Conservation (phyloP, 2,888 invertebrate genomes). For the Tachystola acroxantha region DNA sequence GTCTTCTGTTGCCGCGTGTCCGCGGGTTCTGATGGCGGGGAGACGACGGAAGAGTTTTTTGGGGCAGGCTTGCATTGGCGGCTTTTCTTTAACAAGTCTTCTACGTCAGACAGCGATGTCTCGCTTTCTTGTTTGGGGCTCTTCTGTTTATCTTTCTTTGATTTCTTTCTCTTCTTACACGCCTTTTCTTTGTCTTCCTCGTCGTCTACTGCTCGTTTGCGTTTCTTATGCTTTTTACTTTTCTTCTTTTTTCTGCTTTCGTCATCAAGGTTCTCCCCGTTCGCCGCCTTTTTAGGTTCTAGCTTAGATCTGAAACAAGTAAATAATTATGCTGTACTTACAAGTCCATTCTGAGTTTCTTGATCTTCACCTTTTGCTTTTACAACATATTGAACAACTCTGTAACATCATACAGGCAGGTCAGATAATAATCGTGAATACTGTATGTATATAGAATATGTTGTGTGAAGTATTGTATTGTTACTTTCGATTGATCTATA, state of each 20-base stretch:
- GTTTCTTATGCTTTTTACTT: conserved; percentile 82
- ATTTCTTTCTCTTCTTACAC: conserved; percentile 76
- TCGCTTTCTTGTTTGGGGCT: conserved; percentile 57
- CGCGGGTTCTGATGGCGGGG: conserved; percentile 25
- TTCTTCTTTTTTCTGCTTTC: conserved; percentile 71
- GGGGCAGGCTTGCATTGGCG: conserved; percentile 37
- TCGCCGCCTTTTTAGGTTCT: conserved; percentile 34
- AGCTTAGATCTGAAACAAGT: conserved; percentile 35
- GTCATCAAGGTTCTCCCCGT: conserved; percentile 40
- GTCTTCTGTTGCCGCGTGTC: conserved; percentile 19
- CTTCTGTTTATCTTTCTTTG: conserved; percentile 77
- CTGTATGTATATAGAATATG: too few relatives aligned
- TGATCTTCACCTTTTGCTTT: conserved; percentile 25
- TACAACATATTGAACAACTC: conserved; percentile 39
- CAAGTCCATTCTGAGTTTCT: conserved; percentile 18
- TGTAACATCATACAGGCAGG: conserved; percentile 33
- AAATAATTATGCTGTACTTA: conserved; percentile 21
- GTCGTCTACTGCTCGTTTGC: conserved; percentile 79
- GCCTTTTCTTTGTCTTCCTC: conserved; percentile 66
- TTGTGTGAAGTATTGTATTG: too few relatives aligned
- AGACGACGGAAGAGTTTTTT: conserved; percentile 24
- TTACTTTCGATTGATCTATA: too few relatives aligned
- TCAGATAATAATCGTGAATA: conserved; percentile 2
- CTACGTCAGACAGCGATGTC: conserved; percentile 58
- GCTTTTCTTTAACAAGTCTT: conserved; percentile 58